Conservation (phyloP, 2,797 vertebrate species). For the Malacoctenus gilli region DNA sequence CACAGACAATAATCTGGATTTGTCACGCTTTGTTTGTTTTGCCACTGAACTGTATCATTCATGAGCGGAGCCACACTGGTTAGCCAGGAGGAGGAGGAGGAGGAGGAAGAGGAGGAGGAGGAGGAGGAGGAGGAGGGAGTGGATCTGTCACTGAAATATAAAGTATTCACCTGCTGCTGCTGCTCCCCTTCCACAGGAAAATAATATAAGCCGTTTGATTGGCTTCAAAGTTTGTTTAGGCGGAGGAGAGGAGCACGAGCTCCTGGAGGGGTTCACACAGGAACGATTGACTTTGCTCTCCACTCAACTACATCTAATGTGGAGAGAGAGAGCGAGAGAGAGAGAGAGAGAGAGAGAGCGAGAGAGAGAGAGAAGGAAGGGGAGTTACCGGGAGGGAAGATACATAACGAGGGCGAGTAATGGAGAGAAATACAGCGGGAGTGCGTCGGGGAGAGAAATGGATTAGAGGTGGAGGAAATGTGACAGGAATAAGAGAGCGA, state of each 20-base stretch:
- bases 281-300: slow-evolving; percentile 67
- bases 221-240: slow-evolving; percentile 76
- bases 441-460: slow-evolving; percentile 42
- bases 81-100: slow-evolving; percentile 39
- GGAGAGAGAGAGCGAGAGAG: slow-evolving; percentile 42
- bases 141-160: slow-evolving; percentile 59
- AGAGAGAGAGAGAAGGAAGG: slow-evolving; percentile 42
- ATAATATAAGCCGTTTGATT: slow-evolving; percentile 69
- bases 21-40: slow-evolving; percentile 83
- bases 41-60: slow-evolving; percentile 77
- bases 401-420: slow-evolving; percentile 46
- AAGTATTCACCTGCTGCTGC: slow-evolving; percentile 63
- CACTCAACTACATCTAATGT: slow-evolving; percentile 67
- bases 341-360: slow-evolving; percentile 49
- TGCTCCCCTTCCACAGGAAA: slow-evolving; percentile 48
- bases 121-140: slow-evolving; percentile 35
- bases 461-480: slow-evolving; percentile 52
- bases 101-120: slow-evolving; percentile 36
- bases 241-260: slow-evolving; percentile 54
- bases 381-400: slow-evolving; percentile 49
- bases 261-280: slow-evolving; percentile 61
- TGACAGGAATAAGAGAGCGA: slow-evolving; percentile 57
- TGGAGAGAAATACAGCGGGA: slow-evolving; percentile 44
- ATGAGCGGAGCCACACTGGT: slow-evolving; percentile 49
- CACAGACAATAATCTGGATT: slow-evolving; percentile 84